Evolutionary conservation across 2,888 invertebrate species (phyloP), one percentile per base, ranked within the genome.

Genomic region (Erebia palarica): DNA sequence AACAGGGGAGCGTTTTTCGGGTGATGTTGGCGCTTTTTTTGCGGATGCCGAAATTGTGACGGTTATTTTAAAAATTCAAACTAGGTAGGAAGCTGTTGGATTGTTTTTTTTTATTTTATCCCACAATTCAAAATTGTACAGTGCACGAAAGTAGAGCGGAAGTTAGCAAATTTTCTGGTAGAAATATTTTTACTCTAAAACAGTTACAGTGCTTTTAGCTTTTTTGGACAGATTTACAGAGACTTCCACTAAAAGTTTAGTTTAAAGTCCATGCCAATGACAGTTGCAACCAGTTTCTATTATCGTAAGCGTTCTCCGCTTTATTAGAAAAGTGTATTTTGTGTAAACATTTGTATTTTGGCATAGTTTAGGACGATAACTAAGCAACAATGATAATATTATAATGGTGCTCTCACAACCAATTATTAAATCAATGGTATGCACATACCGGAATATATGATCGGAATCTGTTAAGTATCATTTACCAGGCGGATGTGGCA

Each of bases 1-100:
- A 91, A 88, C 83, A 85, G 85, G 81, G 80, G 85, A 72, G 73
- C 70, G 68, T 57, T 66, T 75, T 73, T 65, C 18, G 67, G 65
- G 65, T 36, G 36, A 73, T 68, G 69, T 69, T 65, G 51, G 65
- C 47, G 61, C 61, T 67, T 69, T 72, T 73, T 72, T 73, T 70
- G 57, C 69, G 63, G 42, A 68, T 44, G 60, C 65, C 18, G 13
- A 61, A 55, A 61, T 49, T 63, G 47, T 63, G 63, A 21, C 63
- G 49, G 49, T 61, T 68, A 65, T 68, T 68, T 58, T 63, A 63
- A 63, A 63, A 65, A 55, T 65, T 65, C 65, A 36, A 65, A 65
- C 53, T 65, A 18, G 42, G 65, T 42, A 65, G 18, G 63, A 18
- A 13, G 47, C 36, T 53, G 36, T 55, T 18, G 65, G 42, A 53